Evolutionary conservation across 2,113 vertebrate genomes (phyloP), one percentile per base, ranked within the genome.

Genomic region (Vulpes vulpes): DNA sequence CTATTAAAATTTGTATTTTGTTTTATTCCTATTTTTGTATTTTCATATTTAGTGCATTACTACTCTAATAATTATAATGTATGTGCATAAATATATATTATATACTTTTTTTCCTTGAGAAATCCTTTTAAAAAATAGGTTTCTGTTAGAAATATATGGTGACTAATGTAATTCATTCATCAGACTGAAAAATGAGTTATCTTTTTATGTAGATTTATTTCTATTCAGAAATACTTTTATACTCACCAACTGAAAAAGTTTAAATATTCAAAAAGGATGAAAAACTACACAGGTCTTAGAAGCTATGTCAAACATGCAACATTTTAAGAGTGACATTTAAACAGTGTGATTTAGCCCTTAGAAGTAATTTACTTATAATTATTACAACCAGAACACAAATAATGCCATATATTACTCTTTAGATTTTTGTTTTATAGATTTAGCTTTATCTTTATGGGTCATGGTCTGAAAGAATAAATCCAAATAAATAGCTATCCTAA

Each of bases 381-480:
- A 95, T 92, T 67, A 96, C n/a, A 96, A 49, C 78, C 32, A n/a
- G 90, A 97, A 98, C 0, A 59, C 67, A 97, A 83, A 59, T 57
- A 97, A 97, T 89, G 8, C 23, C 91, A 95, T 96, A 96, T 86
- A 93, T 97, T 97, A 96, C 51, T 95, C 71, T 98, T 97, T 97
- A 84, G 74, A 78, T 71, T 96, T 96, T 92, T 91, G 81, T 86
- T 96, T 91, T 86, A 95, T 35, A 96, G 23, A 17, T 78, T 78
- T 78, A 51, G 30, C 74, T 51, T 51, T 78, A 87, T 57, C 59
- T 78, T 67, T 64, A 76, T 60, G 2, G 5, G 23, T 49, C 11
- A 90, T 62, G n/a, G 16, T 85, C 17, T 59, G 4, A 79, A 23
- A 79, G 7, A 69, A 94, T 25, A 84, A 74, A 94, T 85, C 2